Evolutionary conservation across 2,797 vertebrate species (phyloP), one percentile per base, ranked within the genome.

Genomic region (Anabacerthia variegaticeps): DNA sequence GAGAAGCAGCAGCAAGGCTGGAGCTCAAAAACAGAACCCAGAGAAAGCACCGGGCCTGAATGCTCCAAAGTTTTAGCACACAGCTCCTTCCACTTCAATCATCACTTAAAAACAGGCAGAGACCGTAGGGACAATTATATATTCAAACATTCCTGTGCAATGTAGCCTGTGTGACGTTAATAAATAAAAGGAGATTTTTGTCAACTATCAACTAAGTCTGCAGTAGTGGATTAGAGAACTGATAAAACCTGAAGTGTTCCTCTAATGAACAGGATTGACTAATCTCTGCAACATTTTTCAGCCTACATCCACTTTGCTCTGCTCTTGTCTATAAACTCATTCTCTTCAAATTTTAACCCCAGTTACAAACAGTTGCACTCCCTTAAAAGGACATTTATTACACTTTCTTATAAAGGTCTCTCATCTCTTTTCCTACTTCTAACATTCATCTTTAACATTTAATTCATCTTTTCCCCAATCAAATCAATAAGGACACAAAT

Each of bases 401-500:
- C 7, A 7, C 27, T 18, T 51, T 17, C 28, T 51, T 52, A 27
- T 14, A 51, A 48, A 48, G 48, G 26, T 48, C 48, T 48, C 23
- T 48, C 48, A 48, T 26, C 23, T 24, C 54, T 85, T 90, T 63
- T 52, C n/a, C 51, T 87, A 72, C 66, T 83, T 72, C 48, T 56
- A 92, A 37, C 44, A 65, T 85, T 82, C 44, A 73, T 58, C 65
- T 88, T 85, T 62, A 66, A 51, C 26, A 16, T 27, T 51, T 51
- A 51, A 27, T 16, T 51, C 24, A 49, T 26, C 11, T 66, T 92
- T 44, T 66, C 41, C 16, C 24, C 30, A 44, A 90, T 78, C 72
- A 95, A 93, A 84, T 77, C 92, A 91, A 87, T 62, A 79, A 84
- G 36, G 63, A 79, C 72, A 91, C 61, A 87, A 68, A 73, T 56